Base-by-base conservation (phyloP, 2,797 vertebrate species). In the Thamnophis elegans region DNA sequence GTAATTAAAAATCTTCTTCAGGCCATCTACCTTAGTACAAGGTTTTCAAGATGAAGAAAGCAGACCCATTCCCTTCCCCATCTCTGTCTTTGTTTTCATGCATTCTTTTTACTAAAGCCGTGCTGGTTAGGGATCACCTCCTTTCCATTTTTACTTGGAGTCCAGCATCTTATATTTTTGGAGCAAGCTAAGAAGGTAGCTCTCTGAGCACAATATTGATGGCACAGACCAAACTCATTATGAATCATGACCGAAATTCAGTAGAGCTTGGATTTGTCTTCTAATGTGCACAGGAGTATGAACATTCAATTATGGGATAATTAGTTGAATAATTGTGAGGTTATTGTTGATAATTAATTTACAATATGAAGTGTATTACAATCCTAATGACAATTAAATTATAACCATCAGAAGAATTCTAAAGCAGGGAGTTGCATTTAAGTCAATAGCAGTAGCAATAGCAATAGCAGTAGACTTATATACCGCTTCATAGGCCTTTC, bases 301-400 rank as follows among this genome's bases (percentile, higher is more conserved):
- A 32, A 58, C 54, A 56, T 32, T 88, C 55, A 88, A 51, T n/a
- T 89, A 62, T n/a, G 26, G 47, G 25, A 88, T 89, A 89, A 89
- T 89, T 89, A 89, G 88, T 60, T 51, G 25, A 89, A 89, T 89
- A 89, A 89, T 60, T 89, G 58, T 82, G 73, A 82, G 36, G 36
- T 82, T 82, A 82, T 47, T 82, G 73, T 82, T 82, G 73, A 82
- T 82, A 82, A 82, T 82, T 82, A 25, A 47, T 82, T 82, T 82
- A 82, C 20, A 82, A 82, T 47, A 47, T 82, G 36, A 82, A 87
- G 28, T 87, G 5, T 56, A 56, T 54, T 56, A 56, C 86, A 32
- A 25, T 14, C 56, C 32, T 42, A 28, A n/a, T 54, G 54, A 22
- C 85, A 54, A 86, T 86, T 86, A 54, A 55, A 54, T 55, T 54